A percentile compares a stretch with the other conserved stretches of the same genome.
Conservation (phyloP, 2,797 vertebrate species). For the Pagetopsis macropterus region DNA sequence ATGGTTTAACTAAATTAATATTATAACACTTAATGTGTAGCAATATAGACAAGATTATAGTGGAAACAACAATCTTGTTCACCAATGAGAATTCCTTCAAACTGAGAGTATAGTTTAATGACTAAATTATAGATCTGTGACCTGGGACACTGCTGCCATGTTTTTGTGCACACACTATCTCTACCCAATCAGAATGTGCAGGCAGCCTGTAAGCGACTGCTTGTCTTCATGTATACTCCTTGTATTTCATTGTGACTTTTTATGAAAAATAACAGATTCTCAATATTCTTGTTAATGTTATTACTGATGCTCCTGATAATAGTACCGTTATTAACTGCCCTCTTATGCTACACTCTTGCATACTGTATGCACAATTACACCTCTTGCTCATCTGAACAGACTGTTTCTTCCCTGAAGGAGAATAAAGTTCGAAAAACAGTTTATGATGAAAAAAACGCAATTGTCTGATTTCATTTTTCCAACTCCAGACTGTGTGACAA, state of each 20-base stretch:
- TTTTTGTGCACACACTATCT: slow-evolving; percentile 54
- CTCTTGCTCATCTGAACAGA: slow-evolving; percentile 77
- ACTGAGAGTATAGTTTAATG: background rate
- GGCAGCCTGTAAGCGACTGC: slow-evolving; percentile 46
- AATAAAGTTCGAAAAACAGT: slow-evolving; percentile 79
- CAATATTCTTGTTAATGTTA: slow-evolving; percentile 75
- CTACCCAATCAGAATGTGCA: slow-evolving; percentile 54
- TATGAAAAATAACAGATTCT: slow-evolving; percentile 74
- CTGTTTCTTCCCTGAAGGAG: slow-evolving; percentile 79
- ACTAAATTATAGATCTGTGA: slow-evolving; percentile 20
- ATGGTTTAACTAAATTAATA: background rate
- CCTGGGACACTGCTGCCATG: slow-evolving; percentile 59
- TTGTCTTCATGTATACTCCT: slow-evolving; percentile 68
- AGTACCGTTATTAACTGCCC: slow-evolving; percentile 73
- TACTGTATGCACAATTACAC: slow-evolving; percentile 79
- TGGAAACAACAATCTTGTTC: slow-evolving; percentile 4
- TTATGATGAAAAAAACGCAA: slow-evolving; percentile 46
- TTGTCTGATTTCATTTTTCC: slow-evolving; percentile 14
- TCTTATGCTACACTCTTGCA: slow-evolving; percentile 77
- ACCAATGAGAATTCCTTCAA: background rate
- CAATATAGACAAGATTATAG: background rate
- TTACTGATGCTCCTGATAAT: slow-evolving; percentile 73
- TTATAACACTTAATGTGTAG: background rate
- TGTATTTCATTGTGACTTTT: slow-evolving; percentile 78
- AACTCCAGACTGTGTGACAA: background rate